Evolutionary conservation across 1,140 invertebrate species (phyloP), one percentile per base, ranked within the genome.

Genomic region (Triops cancriformis): DNA sequence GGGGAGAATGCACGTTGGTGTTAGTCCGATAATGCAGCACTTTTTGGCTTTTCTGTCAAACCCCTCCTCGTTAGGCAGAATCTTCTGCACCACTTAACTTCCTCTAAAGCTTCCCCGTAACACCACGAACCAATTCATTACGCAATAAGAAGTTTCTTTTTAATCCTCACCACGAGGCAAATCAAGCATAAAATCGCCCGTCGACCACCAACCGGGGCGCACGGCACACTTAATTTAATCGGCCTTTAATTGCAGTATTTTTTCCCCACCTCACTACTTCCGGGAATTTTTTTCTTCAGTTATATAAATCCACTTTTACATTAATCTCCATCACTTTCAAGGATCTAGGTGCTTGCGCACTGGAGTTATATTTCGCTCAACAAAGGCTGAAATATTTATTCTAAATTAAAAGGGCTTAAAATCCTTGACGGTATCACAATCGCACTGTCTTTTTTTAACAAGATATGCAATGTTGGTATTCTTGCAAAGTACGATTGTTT

Each of bases 11-110:
- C 31, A 37, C 31, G 31, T 37, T 64, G 5, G 9, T n/a, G 51
- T 64, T 7, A 23, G 7, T 64, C 23, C 51, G 14, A n/a, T 64
- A 23, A 64, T 23, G 14, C 14, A 64, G 5, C 51, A 64, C 14
- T 9, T 64, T 64, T 64, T 64, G 51, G 51, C 18, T 18, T 23
- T 64, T 64, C 23, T 64, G 51, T 64, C 23, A 23, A 37, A 37
- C 31, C 31, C 31, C 31, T 37, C 31, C 31, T 7, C 31, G 31
- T 37, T 37, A 37, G 6, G 23, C 51, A 64, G 18, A n/a, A 23
- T 23, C 31, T 64, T 64, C 51, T 64, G 51, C 51, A 64, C 51
- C 51, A 64, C 51, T 64, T 64, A 64, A 64, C 51, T 64, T 64
- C 18, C 0, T 64, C 51, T n/a, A 64, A 64, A 64, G 45, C 51